Base-by-base conservation (phyloP, 2,797 vertebrate species). In the Eleutherodactylus coqui region DNA sequence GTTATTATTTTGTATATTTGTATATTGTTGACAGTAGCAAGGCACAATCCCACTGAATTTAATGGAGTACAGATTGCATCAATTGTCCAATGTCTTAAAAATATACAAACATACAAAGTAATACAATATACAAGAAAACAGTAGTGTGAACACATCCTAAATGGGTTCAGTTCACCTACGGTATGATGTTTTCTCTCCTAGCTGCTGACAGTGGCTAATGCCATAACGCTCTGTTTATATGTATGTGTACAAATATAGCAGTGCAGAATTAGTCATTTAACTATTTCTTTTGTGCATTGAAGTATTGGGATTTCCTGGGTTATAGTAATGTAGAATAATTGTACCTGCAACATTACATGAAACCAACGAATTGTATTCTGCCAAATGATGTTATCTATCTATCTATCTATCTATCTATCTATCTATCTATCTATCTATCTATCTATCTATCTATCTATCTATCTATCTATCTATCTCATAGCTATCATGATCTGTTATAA, bases 361-460 rank as follows among this genome's bases (percentile, higher is more conserved):
- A n/a, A n/a, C n/a, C n/a, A n/a, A n/a, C n/a, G n/a, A n/a, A n/a
- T n/a, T n/a, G n/a, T n/a, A n/a, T n/a, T n/a, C n/a, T n/a, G n/a
- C n/a, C n/a, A n/a, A n/a, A n/a, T n/a, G n/a, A n/a, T n/a, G n/a
- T 4, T 51, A 4, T 51, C 47, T 51, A 4, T 7, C 6, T 32
- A 32, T 29, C 14, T 64, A 34, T 64, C 16, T 32, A 64, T 64
- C 62, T 64, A 64, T 64, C 27, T 64, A 34, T 34, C 62, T 34
- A 64, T 64, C 62, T 34, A 64, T 64, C 29, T 32, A 58, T 64
- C 62, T 64, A 64, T 64, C 29, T 64, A 34, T 64, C 29, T 64
- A 64, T 64, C 62, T 64, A 34, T 64, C 62, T 34, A 34, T 62
- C 11, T 29, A 62, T 29, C 27, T 62, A 29, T 32, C 9, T 62